phyloP scores from a whole-genome alignment of 2,888 invertebrate species.

The Hypselothyrea guttata region DNA sequence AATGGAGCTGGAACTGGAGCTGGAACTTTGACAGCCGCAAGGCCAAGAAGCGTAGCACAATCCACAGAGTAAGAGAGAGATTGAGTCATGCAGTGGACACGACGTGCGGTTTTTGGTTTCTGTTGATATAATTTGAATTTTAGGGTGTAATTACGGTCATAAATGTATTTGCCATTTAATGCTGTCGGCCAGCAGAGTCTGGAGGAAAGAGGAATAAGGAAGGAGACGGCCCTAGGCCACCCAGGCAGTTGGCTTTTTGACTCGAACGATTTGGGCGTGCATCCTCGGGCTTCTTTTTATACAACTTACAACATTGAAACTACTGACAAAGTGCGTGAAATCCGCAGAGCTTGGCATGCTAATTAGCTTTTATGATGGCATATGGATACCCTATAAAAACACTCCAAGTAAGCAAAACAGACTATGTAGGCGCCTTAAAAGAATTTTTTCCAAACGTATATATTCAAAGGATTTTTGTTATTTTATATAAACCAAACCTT shows the following conservation, averaged over 20 bases:
- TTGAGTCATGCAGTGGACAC: slow-evolving; percentile 73
- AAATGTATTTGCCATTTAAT: slow-evolving; percentile 79
- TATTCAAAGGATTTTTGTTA: too few species aligned
- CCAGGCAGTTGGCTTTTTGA: slow-evolving; percentile 11
- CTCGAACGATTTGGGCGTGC: slow-evolving; percentile 46
- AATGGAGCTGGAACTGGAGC: slow-evolving; percentile 28
- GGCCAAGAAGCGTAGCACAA: slow-evolving; percentile 54
- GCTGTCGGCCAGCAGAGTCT: slow-evolving; percentile 45
- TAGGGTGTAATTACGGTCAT: slow-evolving; percentile 80
- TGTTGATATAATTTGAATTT: slow-evolving; percentile 81
- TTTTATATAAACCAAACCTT: too few species aligned
- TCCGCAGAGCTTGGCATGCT: slow-evolving; percentile 38
- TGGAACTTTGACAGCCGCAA: slow-evolving; percentile 46
- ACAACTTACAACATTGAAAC: slow-evolving; percentile 23
- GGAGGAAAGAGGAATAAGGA: too few species aligned
- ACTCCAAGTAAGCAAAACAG: too few species aligned
- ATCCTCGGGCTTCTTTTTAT: slow-evolving; percentile 7
- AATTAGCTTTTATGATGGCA: slow-evolving; percentile 65
- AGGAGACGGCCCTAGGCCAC: slow-evolving; percentile 20
- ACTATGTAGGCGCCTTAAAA: too few species aligned
- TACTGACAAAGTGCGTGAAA: slow-evolving; percentile 67
- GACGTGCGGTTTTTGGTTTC: slow-evolving; percentile 72
- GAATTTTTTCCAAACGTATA: too few species aligned
- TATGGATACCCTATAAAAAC: not conserved
- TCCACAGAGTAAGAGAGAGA: slow-evolving; percentile 25